phyloP scores from a whole-genome alignment of 2,888 invertebrate genomes.

The Eupeodes latifasciatus region DNA sequence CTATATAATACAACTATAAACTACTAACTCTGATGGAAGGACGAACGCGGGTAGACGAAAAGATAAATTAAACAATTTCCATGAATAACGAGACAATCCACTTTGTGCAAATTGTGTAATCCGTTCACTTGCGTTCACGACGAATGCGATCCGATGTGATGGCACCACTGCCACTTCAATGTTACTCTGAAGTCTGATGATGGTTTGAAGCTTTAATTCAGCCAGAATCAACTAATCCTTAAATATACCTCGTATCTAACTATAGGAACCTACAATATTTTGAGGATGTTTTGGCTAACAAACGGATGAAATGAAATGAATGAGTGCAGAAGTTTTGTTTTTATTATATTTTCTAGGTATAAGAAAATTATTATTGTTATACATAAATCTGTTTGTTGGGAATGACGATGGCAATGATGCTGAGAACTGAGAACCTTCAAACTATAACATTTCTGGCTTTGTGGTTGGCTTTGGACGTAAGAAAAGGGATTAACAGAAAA shows the following conservation, averaged over 20 bases:
- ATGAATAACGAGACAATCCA: constrained; percentile 78
- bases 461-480: too few species aligned
- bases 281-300: too few species aligned
- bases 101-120: constrained; percentile 78
- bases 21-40: neutral
- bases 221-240: constrained; percentile 39
- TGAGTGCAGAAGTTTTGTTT: too few species aligned
- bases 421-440: too few species aligned
- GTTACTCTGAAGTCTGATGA: neutral
- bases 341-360: too few species aligned
- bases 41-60: neutral
- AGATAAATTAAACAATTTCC: constrained; percentile 78
- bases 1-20: neutral
- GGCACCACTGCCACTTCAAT: constrained; percentile 38
- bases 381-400: too few species aligned
- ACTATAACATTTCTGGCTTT: too few species aligned
- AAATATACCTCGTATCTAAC: neutral
- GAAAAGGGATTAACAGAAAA: too few species aligned
- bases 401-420: too few species aligned
- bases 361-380: too few species aligned
- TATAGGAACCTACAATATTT: neutral
- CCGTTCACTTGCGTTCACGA: constrained; percentile 57
- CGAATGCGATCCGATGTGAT: constrained; percentile 6
- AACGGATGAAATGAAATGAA: neutral
- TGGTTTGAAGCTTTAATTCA: constrained; percentile 36